Base-by-base conservation (phyloP, 2,113 vertebrate species). In the Xenopus borealis region DNA sequence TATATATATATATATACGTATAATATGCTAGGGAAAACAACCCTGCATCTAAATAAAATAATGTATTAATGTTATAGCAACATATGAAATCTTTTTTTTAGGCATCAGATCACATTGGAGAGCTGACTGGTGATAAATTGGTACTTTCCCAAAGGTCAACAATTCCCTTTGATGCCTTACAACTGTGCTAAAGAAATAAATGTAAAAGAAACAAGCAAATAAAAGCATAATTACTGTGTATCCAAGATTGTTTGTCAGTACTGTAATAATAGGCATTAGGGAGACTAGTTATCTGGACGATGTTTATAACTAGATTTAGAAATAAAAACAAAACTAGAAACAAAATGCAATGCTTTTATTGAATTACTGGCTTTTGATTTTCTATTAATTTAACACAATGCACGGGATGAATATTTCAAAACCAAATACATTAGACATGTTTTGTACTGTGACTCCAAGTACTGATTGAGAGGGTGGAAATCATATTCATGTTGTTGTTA, bases 211-310 rank as follows among this genome's bases (percentile, higher is more conserved):
- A 68, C 59, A 40, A 40, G 33, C 33, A 40, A 6, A 40, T 40
- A 40, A 40, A 40, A 6, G 52, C 72, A 75, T 75, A 75, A 75
- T 75, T 75, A 75, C 62, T 75, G 65, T 75, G 72, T 75, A 68
- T 65, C 67, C 44, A 7, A 20, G 72, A 67, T 40, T 3, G 33
- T 40, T 67, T 75, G 72, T 75, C 72, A 75, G 53, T 52, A 18
- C 64, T 33, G 55, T 75, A 75, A 75, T 75, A 75, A 75, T 75
- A 75, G 72, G 72, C 52, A 75, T 75, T 75, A 58, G 27, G 17
- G 61, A 50, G 72, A 75, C 72, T 75, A 68, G 72, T 75, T 75
- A 75, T 75, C 65, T 61, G 65, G 65, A 67, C 19, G 40, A 40
- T 50, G 65, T 62, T 75, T 67, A 33, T 67, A 75, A 67, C 72